Evolutionary conservation across 2,113 vertebrate species (phyloP).

Genomic region (Machaerirhynchus nigripectus): DNA sequence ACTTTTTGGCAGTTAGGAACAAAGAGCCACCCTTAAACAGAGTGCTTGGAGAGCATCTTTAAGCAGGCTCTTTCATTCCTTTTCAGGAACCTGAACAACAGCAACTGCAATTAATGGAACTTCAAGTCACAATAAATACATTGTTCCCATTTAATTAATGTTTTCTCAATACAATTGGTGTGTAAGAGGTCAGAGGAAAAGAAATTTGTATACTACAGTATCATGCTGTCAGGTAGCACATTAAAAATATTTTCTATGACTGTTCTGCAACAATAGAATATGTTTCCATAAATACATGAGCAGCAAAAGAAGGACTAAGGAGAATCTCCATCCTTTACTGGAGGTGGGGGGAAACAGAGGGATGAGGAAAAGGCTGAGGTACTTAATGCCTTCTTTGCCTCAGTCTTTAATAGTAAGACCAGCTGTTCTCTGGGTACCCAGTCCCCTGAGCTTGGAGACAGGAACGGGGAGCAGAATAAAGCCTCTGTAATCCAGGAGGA

Average conservation of each 20-base stretch:
- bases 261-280: slow-evolving; percentile 10
- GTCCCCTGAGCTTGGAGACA: background rate
- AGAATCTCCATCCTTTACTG: background rate
- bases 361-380: background rate
- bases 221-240: slow-evolving; percentile 12
- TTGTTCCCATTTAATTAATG: slow-evolving; percentile 22
- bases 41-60: background rate
- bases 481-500: background rate
- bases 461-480: background rate
- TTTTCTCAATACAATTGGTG: slow-evolving; percentile 11
- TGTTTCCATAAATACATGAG: background rate
- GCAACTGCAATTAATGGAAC: background rate
- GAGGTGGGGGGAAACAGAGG: background rate
- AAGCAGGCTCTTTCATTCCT: background rate
- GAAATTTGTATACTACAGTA: background rate
- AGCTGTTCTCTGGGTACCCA: background rate
- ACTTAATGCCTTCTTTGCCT: background rate
- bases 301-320: background rate
- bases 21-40: background rate
- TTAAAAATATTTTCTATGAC: slow-evolving; percentile 9
- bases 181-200: background rate
- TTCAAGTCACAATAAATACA: slow-evolving; percentile 10
- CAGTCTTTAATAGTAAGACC: background rate
- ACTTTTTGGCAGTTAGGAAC: background rate
- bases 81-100: background rate